Percentiles rank a stretch among this genome's conserved stretches.
These are phyloP conservation scores for Sakesphorus luctuosus DNA, from an alignment of 2,113 vertebrate species.

Conservation along the genomic window DNA sequence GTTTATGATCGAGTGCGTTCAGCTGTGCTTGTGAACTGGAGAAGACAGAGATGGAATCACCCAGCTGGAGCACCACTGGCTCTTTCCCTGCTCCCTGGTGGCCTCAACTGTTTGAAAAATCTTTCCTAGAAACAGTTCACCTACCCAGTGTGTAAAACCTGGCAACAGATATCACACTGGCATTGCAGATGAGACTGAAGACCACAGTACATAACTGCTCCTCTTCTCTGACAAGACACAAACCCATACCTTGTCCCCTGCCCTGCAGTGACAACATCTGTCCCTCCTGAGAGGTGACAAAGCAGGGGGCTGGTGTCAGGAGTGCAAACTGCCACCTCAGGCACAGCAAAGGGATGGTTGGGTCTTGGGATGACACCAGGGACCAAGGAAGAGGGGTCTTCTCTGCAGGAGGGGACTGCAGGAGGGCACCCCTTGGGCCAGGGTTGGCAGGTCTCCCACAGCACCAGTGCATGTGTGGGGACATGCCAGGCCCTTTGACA, in stretches of 20 bases:
- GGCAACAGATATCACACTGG: fast-evolving
- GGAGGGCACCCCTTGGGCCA: too few relatives aligned
- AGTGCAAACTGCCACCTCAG: background rate
- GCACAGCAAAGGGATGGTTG: background rate
- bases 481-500: background rate
- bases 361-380: background rate
- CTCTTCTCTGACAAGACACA: background rate
- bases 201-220: background rate
- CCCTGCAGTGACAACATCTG: fast-evolving
- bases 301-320: background rate
- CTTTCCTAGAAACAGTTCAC: background rate
- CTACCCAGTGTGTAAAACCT: background rate
- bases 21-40: background rate
- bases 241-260: fast-evolving
- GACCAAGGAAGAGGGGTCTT: fast-evolving
- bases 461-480: fast-evolving
- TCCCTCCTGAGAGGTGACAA: background rate
- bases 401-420: fast-evolving
- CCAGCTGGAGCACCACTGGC: fast-evolving
- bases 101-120: background rate
- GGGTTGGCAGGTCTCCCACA: fast-evolving
- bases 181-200: background rate
- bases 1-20: fast-evolving
- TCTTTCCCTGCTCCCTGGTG: background rate
- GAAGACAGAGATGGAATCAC: fast-evolving